Evolutionary conservation across 2,113 vertebrate species (phyloP).

Genomic region (Cercocebus atys): DNA sequence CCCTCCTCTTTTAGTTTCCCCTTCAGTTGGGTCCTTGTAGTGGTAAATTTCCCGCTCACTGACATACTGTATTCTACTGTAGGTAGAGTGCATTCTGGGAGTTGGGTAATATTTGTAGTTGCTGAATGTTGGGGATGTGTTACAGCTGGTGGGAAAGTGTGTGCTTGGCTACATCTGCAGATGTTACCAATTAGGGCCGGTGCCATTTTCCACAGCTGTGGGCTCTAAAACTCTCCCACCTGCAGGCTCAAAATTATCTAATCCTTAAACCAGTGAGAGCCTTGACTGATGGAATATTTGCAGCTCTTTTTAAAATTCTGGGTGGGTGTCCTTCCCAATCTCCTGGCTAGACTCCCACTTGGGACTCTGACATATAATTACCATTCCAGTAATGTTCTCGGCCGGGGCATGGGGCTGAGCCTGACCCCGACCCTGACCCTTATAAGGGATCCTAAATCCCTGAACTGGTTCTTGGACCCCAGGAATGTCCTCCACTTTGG

Average conservation of each 20-base stretch:
- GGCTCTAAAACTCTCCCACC: slow-evolving; percentile 23
- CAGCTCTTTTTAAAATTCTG: background rate
- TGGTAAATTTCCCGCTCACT: background rate
- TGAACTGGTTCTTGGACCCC: background rate
- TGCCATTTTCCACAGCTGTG: slow-evolving; percentile 59
- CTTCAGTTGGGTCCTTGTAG: background rate
- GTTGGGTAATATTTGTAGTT: slow-evolving; percentile 7
- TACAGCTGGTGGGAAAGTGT: background rate
- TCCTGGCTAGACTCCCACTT: background rate
- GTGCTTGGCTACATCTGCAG: background rate
- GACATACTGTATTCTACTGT: background rate
- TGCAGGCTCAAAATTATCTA: background rate
- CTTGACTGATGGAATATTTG: background rate
- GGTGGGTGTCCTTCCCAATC: background rate
- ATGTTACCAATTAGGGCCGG: slow-evolving; percentile 54
- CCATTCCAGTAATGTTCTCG: background rate
- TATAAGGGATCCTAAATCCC: background rate
- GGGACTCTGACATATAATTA: background rate
- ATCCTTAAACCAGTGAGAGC: background rate
- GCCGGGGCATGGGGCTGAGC: background rate
- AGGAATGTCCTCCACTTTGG: background rate
- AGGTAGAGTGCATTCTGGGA: background rate
- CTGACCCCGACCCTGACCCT: background rate
- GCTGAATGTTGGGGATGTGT: slow-evolving; percentile 9
- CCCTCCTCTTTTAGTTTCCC: background rate